phyloP scores from a whole-genome alignment of 2,888 invertebrate species.

The Cremastobaeus sp. region DNA sequence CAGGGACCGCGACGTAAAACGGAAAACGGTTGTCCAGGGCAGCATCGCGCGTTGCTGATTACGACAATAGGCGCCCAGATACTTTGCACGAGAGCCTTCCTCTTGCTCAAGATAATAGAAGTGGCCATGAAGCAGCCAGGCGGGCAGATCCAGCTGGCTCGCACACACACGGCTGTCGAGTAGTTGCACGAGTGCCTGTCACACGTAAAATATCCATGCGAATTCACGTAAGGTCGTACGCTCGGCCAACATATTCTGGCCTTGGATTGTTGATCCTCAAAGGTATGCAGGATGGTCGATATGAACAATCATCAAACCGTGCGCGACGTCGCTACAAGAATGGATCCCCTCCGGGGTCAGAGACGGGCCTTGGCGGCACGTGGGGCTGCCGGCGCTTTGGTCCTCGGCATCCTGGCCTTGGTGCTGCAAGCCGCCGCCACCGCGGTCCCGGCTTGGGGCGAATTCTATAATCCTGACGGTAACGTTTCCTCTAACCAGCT shows the following conservation, averaged over 20 bases:
- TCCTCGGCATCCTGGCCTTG: constrained; percentile 79
- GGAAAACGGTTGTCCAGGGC: neutral
- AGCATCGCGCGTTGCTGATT: neutral
- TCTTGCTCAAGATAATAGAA: too few relatives aligned
- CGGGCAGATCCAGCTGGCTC: too few relatives aligned
- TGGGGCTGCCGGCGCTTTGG: constrained; percentile 73
- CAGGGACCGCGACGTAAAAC: too few relatives aligned
- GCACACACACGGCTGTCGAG: too few relatives aligned
- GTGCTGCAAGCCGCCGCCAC: constrained; percentile 90
- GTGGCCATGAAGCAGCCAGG: too few relatives aligned
- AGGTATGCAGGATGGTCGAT: constrained; percentile 78
- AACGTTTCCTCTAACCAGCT: too few relatives aligned
- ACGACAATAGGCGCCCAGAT: too few relatives aligned
- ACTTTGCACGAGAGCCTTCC: too few relatives aligned
- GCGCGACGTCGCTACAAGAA: constrained; percentile 73
- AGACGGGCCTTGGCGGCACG: constrained; percentile 77
- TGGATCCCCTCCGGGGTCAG: constrained; percentile 72
- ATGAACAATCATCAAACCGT: constrained; percentile 74
- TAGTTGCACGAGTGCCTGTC: too few relatives aligned
- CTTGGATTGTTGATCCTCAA: constrained; percentile 50
- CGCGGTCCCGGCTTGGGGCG: constrained; percentile 92
- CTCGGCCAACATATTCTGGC: constrained; percentile 21
- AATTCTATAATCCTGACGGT: constrained; percentile 87
- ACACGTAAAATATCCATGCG: constrained; percentile 34
- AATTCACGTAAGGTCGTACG: constrained; percentile 26